Evolutionary conservation across 2,888 invertebrate genomes (phyloP), one percentile per base, ranked within the genome.

Genomic region (Entomobrya proxima): DNA sequence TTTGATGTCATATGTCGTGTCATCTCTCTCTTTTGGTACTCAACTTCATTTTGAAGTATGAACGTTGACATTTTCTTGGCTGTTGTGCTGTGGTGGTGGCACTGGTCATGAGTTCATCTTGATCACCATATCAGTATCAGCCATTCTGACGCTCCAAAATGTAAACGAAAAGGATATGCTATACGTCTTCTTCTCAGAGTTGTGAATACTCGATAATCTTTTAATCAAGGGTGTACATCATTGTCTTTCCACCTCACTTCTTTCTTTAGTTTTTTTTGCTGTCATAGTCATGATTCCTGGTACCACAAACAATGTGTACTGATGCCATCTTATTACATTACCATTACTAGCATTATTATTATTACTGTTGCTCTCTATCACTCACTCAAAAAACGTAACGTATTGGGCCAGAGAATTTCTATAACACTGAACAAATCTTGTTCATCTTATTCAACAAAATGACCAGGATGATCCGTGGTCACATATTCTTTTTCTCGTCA

Each of bases 1-100:
- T n/a, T 93, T 93, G 92, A 94, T 92, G 74, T 74, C 47, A 55
- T 50, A 75, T 18, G 75, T 75, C 93, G 93, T 91, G 74, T 64
- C 50, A 55, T 32, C 78, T 52, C 40, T 61, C 50, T 74, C 55
- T 52, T 64, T 27, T 27, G 21, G 35, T 40, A 37, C 2, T 32
- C 35, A 21, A 74, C 50, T 74, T 52, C 18, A 50, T 74, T 50
- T 74, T 52, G 52, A 74, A 74, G 52, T 50, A 52, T 74, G 50
- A 74, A 35, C 21, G 52, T 32, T 74, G 69, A 69, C 69, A 30
- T 69, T 69, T 55, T 69, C 15, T 52, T 50, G 44, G 52, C 21
- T 52, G 52, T 30, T 74, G 50, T 37, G 35, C n/a, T n/a, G 30
- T 74, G 52, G 74, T 74, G 74, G 74, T 74, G 74, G 74, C 52